These are phyloP conservation scores for Hyppa rectilinea DNA, from an alignment of 2,888 invertebrate genomes.

Conservation along the genomic window DNA sequence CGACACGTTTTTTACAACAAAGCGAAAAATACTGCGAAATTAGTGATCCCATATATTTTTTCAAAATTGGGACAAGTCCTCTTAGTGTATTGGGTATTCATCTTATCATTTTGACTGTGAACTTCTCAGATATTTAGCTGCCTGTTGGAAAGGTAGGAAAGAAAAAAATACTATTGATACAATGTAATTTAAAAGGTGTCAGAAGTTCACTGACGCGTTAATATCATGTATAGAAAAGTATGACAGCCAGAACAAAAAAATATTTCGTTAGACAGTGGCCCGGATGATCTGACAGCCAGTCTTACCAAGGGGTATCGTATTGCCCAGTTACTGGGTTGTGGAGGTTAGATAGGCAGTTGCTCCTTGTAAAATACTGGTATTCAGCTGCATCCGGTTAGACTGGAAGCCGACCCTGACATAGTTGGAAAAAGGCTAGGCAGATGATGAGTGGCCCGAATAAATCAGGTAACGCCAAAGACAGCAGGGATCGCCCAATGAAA, in stretches of 20 bases:
- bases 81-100: neutral
- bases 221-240: neutral
- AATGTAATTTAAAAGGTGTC: neutral
- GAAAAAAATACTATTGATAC: neutral
- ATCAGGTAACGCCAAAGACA: too few species aligned
- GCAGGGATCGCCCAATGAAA: neutral
- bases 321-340: too few species aligned
- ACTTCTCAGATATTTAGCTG: neutral
- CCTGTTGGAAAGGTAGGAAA: neutral
- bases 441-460: too few species aligned
- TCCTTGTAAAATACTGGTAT: too few species aligned
- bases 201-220: too few species aligned
- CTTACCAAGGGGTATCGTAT: too few species aligned
- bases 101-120: neutral
- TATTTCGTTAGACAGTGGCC: neutral
- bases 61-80: slow-evolving; percentile 38
- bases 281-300: too few species aligned
- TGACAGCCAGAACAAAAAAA: neutral
- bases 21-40: slow-evolving; percentile 70
- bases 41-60: slow-evolving; percentile 55
- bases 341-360: too few species aligned
- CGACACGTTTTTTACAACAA: slow-evolving; percentile 74
- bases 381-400: too few species aligned
- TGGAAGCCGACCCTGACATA: too few species aligned
- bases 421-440: too few species aligned